Base-by-base conservation (phyloP, 2,113 vertebrate species). In the Gasterosteus nipponicus region DNA sequence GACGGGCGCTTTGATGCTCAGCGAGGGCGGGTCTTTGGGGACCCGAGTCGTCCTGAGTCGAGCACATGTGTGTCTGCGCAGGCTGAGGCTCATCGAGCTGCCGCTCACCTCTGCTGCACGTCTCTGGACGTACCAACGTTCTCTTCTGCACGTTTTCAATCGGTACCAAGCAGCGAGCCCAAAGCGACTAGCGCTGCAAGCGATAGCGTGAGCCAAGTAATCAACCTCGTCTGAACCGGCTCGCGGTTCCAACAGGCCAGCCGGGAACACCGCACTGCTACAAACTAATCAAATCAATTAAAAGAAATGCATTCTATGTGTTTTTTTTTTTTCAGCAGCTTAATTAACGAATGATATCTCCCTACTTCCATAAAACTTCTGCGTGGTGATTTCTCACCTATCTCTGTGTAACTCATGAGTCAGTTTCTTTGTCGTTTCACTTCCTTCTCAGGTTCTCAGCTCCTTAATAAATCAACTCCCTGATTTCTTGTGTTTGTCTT, bases 401-500 rank as follows among this genome's bases (percentile, higher is more conserved):
- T 70, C 41, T 68, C 5, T 62, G 12, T 71, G 39, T 60, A 56
- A 33, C 0, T 71, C 63, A 22, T 56, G 15, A 77, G 10, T 47
- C 10, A 54, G 15, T 64, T 29, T 69, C 60, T 15, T 69, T 53
- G 42, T 2, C 0, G 15, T 68, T 29, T 15, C 14, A 56, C n/a
- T 66, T 31, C 63, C n/a, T 74, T 47, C 60, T 67, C 7, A 26
- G 33, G 33, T 18, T 4, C 7, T 65, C 19, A 18, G 16, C 8
- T 16, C 14, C 22, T 54, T 60, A 44, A 41, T 64, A 65, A 65
- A 60, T 62, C 0, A 63, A 38, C 41, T 35, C 19, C 42, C 29
- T 66, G 57, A 76, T 58, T 76, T 54, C 19, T 19, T 47, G 22
- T 64, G 26, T 81, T 44, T 83, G 8, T 78, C 41, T 84, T 83